Percentiles rank a stretch among this genome's conserved stretches.
Evolutionary conservation across 2,797 vertebrate genomes (phyloP).

Genomic region (Champsocephalus esox): DNA sequence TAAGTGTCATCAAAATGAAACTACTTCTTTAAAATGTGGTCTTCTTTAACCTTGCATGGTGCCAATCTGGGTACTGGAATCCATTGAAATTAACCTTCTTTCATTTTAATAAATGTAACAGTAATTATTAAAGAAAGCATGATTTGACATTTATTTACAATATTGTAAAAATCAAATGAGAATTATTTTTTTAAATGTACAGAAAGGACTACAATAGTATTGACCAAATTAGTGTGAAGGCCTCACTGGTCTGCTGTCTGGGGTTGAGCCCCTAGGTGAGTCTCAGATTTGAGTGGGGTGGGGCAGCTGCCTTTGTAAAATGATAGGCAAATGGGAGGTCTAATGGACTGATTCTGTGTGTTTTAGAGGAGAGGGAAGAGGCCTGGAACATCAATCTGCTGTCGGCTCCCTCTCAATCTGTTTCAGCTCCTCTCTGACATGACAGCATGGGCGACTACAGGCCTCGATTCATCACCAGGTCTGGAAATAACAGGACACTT

Average conservation of each 20-base stretch:
- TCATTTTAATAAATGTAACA: no score
- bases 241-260: slow-evolving; percentile 12
- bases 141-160: no score
- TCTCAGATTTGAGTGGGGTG: slow-evolving; percentile 42
- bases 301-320: slow-evolving; percentile 61
- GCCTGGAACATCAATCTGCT: slow-evolving; percentile 81
- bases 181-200: no score
- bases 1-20: no score
- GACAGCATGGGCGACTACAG: slow-evolving; percentile 83
- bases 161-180: no score
- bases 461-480: slow-evolving; percentile 84
- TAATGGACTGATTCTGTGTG: slow-evolving; percentile 81
- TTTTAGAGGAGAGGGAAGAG: slow-evolving; percentile 75
- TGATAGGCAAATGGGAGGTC: slow-evolving; percentile 74
- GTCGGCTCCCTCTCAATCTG: slow-evolving; percentile 84
- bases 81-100: no score
- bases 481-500: slow-evolving; percentile 87
- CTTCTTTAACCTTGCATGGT: no score
- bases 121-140: no score
- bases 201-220: neutral
- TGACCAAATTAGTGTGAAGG: neutral
- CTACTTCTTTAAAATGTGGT: no score
- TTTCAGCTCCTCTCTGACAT: slow-evolving; percentile 84
- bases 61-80: no score
- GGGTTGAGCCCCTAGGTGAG: slow-evolving; percentile 24